phyloP scores from a whole-genome alignment of 2,797 vertebrate species.

The Melanotaenia nigrans region DNA sequence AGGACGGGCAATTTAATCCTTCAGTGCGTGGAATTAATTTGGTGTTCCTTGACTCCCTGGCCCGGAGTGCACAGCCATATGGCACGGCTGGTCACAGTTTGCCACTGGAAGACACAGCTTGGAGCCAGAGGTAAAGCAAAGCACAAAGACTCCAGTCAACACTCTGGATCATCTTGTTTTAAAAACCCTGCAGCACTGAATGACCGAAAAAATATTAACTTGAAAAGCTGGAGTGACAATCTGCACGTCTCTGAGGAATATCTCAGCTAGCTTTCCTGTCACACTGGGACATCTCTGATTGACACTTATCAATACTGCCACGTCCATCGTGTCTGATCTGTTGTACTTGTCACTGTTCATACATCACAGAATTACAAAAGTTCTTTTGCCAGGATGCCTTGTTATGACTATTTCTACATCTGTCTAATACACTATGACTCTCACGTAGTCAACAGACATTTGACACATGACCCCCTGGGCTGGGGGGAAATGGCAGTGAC shows the following conservation, averaged over 20 bases:
- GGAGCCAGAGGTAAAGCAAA: conserved; percentile 37
- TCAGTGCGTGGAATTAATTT: conserved; percentile 70
- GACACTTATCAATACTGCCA: conserved; percentile 39
- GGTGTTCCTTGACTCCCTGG: conserved; percentile 71
- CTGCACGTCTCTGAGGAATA: conserved; percentile 10
- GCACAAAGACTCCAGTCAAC: background rate
- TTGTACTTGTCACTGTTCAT: conserved; percentile 25
- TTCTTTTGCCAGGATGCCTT: background rate
- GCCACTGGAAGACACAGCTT: conserved; percentile 37
- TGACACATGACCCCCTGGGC: conserved; percentile 48
- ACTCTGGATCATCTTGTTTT: conserved; percentile 6
- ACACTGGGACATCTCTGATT: conserved; percentile 41
- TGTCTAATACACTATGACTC: conserved; percentile 42
- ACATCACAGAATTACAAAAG: background rate
- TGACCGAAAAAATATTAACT: conserved; percentile 13
- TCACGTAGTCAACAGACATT: conserved; percentile 40
- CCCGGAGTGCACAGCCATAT: conserved; percentile 60
- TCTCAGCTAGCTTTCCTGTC: conserved; percentile 13
- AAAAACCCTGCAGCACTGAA: conserved; percentile 11
- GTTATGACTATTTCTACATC: conserved; percentile 34
- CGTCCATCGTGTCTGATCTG: conserved; percentile 13
- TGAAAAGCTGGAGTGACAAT: conserved; percentile 31
- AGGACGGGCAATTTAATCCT: conserved; percentile 70
- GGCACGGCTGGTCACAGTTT: conserved; percentile 43
- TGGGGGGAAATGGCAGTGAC: conserved; percentile 36